Evolutionary conservation across 1,140 invertebrate species (phyloP).

Genomic region (Gonatopus flavifemur): DNA sequence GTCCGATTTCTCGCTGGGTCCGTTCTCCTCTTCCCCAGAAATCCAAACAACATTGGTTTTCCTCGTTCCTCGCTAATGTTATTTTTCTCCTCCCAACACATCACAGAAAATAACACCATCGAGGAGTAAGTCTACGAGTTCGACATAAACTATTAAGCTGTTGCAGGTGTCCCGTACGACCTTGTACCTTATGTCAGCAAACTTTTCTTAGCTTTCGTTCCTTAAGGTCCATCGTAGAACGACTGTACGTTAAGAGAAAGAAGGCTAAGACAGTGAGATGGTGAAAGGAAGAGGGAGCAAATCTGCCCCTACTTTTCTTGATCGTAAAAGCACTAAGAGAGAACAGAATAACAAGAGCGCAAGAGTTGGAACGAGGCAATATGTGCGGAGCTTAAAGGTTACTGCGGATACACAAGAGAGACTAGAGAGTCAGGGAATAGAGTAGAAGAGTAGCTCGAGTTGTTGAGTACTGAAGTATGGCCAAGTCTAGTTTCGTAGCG

Average conservation of each 20-base stretch:
- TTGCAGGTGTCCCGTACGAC: conserved; percentile 35
- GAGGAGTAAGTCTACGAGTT: conserved; percentile 21
- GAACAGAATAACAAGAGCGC: no score
- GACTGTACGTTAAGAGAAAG: no score
- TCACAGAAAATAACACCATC: conserved; percentile 24
- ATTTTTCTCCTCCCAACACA: no score
- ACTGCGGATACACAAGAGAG: neutral
- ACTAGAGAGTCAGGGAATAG: neutral
- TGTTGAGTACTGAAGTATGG: no score
- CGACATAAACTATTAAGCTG: conserved; percentile 36
- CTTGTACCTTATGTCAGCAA: conserved; percentile 21
- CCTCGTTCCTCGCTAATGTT: no score
- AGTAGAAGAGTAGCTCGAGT: conserved; percentile 8
- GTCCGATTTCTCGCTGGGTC: no score
- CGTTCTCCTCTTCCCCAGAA: no score
- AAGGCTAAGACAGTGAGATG: no score
- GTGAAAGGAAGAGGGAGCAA: no score
- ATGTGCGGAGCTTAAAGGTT: conserved; percentile 18
- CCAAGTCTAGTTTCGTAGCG: no score
- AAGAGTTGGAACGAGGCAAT: conserved; percentile 6
- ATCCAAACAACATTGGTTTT: no score
- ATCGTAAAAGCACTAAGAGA: conserved; percentile 3
- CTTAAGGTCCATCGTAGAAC: conserved; percentile 3
- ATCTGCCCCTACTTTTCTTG: conserved; percentile 23
- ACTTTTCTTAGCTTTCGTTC: no score